These are phyloP conservation scores for Pseudomyrmex gracilis DNA, from an alignment of 1,140 invertebrate genomes.

Conservation along the genomic window DNA sequence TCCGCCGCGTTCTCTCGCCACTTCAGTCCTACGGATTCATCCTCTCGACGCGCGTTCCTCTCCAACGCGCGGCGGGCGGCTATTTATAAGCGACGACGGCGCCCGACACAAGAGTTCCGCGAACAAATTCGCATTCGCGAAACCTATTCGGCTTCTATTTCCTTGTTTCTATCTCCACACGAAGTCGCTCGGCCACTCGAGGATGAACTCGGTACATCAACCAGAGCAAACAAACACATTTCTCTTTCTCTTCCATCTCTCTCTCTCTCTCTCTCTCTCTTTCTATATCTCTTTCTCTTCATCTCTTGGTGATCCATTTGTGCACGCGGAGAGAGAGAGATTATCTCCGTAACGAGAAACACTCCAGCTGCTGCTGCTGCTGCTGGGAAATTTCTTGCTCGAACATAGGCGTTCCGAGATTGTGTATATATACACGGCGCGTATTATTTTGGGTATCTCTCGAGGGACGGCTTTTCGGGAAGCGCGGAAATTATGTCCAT, in stretches of 20 bases:
- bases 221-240: conserved; percentile 14
- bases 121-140: conserved; percentile 45
- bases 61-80: conserved; percentile 22
- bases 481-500: not conserved
- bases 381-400: conserved; percentile 54
- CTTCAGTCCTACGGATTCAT: conserved; percentile 13
- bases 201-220: conserved; percentile 40
- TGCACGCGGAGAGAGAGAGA: conserved; percentile 42
- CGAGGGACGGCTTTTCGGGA: conserved; percentile 1
- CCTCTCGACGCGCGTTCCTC: conserved; percentile 1
- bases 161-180: conserved; percentile 26
- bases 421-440: conserved; percentile 20
- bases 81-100: conserved; percentile 72
- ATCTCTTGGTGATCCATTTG: conserved; percentile 61
- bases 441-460: conserved; percentile 45
- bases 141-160: conserved; percentile 22
- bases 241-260: conserved; percentile 1
- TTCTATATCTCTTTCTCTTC: not conserved
- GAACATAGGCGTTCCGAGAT: conserved; percentile 31
- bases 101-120: conserved; percentile 67
- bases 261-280: conserved; percentile 1
- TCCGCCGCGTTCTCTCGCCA: conserved; percentile 11
- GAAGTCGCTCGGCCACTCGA: conserved; percentile 28
- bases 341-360: conserved; percentile 63
- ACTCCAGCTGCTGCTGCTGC: conserved; percentile 43